Evolutionary conservation across 2,113 vertebrate species (phyloP), one percentile per base, ranked within the genome.

Genomic region (Halichoeres trimaculatus): DNA sequence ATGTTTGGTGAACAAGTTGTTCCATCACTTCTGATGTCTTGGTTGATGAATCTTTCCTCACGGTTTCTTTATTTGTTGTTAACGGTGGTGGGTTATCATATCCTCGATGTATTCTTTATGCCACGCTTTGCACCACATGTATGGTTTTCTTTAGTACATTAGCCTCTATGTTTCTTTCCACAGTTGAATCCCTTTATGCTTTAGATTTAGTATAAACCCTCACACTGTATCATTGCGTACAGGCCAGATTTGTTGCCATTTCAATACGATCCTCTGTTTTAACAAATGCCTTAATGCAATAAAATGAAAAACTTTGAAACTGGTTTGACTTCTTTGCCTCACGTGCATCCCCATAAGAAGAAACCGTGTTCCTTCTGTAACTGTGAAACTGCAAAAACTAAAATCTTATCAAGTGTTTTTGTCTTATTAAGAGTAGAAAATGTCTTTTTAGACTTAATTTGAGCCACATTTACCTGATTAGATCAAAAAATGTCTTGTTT

Each of bases 201-300:
- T 74, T 78, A 65, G 56, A 67, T 68, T 59, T 59, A 56, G 20
- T 54, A 40, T 1, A 57, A 52, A 40, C 41, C 16, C 10, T 11
- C n/a, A 34, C 16, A 53, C 23, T 73, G 55, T 75, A 66, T 79
- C 70, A 35, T 66, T 47, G 62, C 23, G 80, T 19, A 19, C 41
- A 74, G 19, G 53, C 57, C 20, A 52, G 17, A 35, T 38, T 30
- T 7, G 47, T 85, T 89, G 81, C 79, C 71, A 24, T 79, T 81
- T 61, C 72, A 78, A 81, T 76, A 63, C 65, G 70, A 16, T 26
- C 71, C 62, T 62, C 4, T 58, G 53, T 85, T 89, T 89, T 83
- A 87, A 82, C 30, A 82, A 70, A 83, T 83, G 84, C 88, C 85
- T 91, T 87, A 71, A 82, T 77, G 48, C 64, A 91, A 86, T 89